Evolutionary conservation across 2,113 vertebrate genomes (phyloP).

Genomic region (Thalassoma bifasciatum): DNA sequence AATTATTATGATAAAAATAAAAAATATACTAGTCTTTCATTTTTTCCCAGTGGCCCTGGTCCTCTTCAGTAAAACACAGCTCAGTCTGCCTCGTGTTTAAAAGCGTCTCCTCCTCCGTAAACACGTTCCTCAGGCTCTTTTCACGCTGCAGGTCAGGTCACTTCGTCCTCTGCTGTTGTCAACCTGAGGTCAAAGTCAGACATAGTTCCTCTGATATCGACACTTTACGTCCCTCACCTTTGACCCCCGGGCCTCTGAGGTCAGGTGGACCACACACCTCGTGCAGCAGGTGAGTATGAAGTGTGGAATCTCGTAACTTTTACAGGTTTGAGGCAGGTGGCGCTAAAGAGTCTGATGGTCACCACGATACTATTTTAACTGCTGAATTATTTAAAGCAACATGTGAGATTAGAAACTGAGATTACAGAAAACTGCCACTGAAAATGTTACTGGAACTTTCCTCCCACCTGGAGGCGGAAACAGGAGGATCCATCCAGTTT

Average conservation of each 20-base stretch:
- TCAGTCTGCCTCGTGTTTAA: background rate
- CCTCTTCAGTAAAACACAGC: too few species aligned
- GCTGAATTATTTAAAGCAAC: background rate
- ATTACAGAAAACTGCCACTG: background rate
- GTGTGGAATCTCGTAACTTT: conserved; percentile 52
- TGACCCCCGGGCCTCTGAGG: conserved; percentile 41
- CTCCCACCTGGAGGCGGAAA: conserved; percentile 21
- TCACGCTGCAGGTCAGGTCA: conserved; percentile 14
- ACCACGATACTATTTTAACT: background rate
- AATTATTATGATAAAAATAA: too few species aligned
- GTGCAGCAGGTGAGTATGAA: conserved; percentile 54
- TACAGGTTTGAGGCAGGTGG: conserved; percentile 57
- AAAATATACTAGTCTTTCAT: too few species aligned
- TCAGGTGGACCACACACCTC: conserved; percentile 66
- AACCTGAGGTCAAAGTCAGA: conserved; percentile 35
- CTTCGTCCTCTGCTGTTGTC: conserved; percentile 18
- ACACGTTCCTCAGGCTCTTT: background rate
- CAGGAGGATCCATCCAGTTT: conserved; percentile 10
- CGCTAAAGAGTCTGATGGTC: conserved; percentile 30
- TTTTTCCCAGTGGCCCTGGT: too few species aligned
- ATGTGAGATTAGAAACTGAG: background rate
- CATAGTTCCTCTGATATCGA: conserved; percentile 9
- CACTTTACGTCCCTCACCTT: conserved; percentile 45
- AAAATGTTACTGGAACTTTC: conserved; percentile 32
- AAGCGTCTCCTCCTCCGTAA: background rate